Evolutionary conservation across 2,113 vertebrate species (phyloP).

Genomic region (Psettodes erumei): DNA sequence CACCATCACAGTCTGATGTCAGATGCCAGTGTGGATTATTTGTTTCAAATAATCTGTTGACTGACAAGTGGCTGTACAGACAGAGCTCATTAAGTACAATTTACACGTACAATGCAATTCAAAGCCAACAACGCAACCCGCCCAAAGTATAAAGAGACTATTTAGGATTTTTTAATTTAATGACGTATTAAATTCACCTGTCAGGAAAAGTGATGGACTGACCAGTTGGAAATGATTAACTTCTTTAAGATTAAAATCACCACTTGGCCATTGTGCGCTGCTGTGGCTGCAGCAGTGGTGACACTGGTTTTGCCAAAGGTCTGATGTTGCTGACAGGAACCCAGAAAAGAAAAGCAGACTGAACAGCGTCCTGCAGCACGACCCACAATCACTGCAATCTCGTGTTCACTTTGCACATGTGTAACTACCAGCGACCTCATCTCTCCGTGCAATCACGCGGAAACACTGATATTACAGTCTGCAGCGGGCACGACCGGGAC

Average conservation of each 20-base stretch:
- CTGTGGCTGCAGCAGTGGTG: neutral
- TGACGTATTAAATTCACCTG: neutral
- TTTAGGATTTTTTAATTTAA: too few species aligned
- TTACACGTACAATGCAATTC: too few species aligned
- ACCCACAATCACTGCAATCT: neutral
- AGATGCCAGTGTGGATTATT: slow-evolving; percentile 2
- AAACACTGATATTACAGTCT: neutral
- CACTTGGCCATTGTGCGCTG: neutral
- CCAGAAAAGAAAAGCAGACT: neutral
- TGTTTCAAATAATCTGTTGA: slow-evolving; percentile 8
- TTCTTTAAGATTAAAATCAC: neutral
- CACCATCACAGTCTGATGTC: neutral
- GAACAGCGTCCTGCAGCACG: neutral
- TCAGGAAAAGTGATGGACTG: neutral
- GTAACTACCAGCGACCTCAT: neutral
- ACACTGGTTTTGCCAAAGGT: too few species aligned
- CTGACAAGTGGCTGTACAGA: neutral
- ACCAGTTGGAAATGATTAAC: neutral
- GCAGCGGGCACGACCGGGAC: neutral
- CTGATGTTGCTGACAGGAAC: neutral
- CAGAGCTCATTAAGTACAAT: too few species aligned
- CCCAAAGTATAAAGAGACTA: too few species aligned
- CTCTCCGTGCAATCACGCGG: neutral
- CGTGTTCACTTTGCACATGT: neutral
- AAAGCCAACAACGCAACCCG: too few species aligned